A percentile compares a stretch with the other conserved stretches of the same genome.
phyloP scores from a whole-genome alignment of 2,113 vertebrate genomes.

The Bufo gargarizans region DNA sequence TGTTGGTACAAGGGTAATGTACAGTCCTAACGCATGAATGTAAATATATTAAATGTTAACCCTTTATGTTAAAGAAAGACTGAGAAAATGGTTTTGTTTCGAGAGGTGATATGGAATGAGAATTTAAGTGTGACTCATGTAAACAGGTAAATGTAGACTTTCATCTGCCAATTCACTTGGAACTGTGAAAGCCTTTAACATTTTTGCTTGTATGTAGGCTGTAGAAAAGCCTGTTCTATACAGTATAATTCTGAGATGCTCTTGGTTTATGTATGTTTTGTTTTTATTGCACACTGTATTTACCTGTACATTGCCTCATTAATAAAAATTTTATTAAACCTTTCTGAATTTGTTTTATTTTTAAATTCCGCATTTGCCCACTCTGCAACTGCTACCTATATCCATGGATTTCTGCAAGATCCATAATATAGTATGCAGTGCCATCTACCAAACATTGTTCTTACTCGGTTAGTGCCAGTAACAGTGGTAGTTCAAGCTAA shows the following conservation, averaged over 20 bases:
- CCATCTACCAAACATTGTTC: too few relatives aligned
- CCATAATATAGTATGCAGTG: too few relatives aligned
- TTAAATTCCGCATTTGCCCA: too few relatives aligned
- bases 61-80: background rate
- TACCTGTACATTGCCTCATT: background rate
- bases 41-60: background rate
- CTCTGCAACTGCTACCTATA: too few relatives aligned
- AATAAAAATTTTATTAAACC: constrained; percentile 24
- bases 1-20: background rate
- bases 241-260: background rate
- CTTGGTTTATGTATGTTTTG: background rate
- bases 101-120: background rate
- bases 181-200: background rate
- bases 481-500: too few relatives aligned
- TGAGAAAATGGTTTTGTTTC: background rate
- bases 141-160: background rate
- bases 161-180: constrained; percentile 6
- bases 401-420: too few relatives aligned
- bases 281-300: background rate
- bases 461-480: too few relatives aligned
- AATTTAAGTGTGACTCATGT: background rate
- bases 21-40: background rate
- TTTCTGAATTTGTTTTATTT: background rate
- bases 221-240: background rate
- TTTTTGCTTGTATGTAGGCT: background rate